Evolutionary conservation across 2,888 invertebrate genomes (phyloP), one percentile per base, ranked within the genome.

Genomic region (Pollenia griseotomentosa): DNA sequence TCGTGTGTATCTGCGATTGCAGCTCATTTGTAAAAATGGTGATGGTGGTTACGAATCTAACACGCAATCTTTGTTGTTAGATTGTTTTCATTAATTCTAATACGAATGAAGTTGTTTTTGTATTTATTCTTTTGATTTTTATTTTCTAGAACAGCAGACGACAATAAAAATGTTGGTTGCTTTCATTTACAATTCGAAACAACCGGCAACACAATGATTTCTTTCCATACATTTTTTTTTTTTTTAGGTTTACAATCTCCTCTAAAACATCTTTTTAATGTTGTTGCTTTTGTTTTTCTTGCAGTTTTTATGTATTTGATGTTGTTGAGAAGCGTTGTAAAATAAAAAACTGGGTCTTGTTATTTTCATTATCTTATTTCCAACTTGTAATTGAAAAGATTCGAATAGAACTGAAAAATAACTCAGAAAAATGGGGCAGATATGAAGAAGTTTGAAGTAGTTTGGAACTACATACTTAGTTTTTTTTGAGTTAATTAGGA

Each of bases 111-210:
- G 3, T 68, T 42, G 53, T 55, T 53, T 1, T 53, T 63, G 12
- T 16, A 61, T 53, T 51, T 51, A 42, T 53, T 63, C 9, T 66
- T 63, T 40, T 46, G 42, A 57, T 80, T 68, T 23, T 55, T n/a
- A 23, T 48, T 51, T 77, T 83, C 33, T 73, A 59, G 57, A 79
- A 79, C 73, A 66, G 44, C 73, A 84, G 79, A 79, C 78, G 59
- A 79, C 59, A 79, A 74, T 73, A 79, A 65, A 71, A 77, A 78
- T 63, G 40, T 73, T 53, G 53, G 44, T 57, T 55, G 70, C 57
- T 77, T 71, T 84, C 51, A 59, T 51, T 66, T 66, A 66, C 55
- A 66, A 46, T 10, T 33, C 46, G 33, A 33, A 33, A 2, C 46
- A 73, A 59, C 6, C 46, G n/a, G 33, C 46, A 42, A 57, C 57